Evolutionary conservation across 2,797 vertebrate species (phyloP), one percentile per base, ranked within the genome.

Genomic region (Muraenolepis orangiensis): DNA sequence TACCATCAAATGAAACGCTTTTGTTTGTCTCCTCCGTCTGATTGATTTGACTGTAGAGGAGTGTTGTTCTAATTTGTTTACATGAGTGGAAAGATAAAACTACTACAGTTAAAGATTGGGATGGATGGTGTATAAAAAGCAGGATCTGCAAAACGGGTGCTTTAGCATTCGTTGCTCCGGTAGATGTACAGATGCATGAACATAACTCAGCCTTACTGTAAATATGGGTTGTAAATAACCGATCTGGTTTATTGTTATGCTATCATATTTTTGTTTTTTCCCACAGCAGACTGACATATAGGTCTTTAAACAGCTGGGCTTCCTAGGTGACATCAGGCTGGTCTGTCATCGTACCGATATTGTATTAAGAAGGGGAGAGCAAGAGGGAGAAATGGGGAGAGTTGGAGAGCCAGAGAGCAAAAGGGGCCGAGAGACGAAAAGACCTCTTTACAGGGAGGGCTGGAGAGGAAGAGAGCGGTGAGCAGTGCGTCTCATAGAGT

Each of bases 331-430:
- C 90, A 87, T 87, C 73, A 82, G 90, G 89, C 88, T 83, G 87
- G 88, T n/a, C 91, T 88, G 89, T 93, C 93, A 91, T 88, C 93
- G 90, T 92, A 89, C 83, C 94, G 91, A 92, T 91, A 92, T 91
- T 89, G 87, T 90, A 73, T 73, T 85, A 81, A 91, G 75, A 77
- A 71, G 77, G 74, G 20, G 51, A 57, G n/a, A 12, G 10, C 2
- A 2, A 64, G 57, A 7, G 57, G n/a, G 51, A 57, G 51, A 2
- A 57, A 57, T 80, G 42, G 72, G 81, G 80, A 81, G 81, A 73
- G 79, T 75, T 80, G 87, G 83, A 76, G 82, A 76, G 82, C 72
- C 28, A 72, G 76, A 70, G 76, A 70, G 74, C 68, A 76, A 74
- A 74, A 38, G 46, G 78, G 79, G 69, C 4, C 2, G 6, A 68